Conservation (phyloP, 2,113 vertebrate genomes). For the Willisornis vidua region DNA sequence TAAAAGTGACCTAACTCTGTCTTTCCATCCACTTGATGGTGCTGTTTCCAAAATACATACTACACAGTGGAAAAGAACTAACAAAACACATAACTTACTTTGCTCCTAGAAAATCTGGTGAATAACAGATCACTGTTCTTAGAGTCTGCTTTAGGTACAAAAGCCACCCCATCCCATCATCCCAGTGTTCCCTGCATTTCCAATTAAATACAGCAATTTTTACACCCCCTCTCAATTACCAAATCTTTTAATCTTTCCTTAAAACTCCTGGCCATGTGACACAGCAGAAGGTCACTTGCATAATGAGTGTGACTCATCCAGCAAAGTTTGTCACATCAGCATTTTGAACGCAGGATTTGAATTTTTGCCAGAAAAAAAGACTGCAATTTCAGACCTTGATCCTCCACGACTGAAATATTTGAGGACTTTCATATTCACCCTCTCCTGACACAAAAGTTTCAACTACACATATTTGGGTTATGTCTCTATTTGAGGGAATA, state of each 20-base stretch:
- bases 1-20: not conserved
- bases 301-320: slow-evolving; percentile 1
- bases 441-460: not conserved
- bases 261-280: not conserved
- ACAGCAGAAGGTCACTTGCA: not conserved
- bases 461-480: not conserved
- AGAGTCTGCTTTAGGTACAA: not conserved
- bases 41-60: not conserved
- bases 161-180: not conserved
- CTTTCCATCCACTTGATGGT: not conserved
- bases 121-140: not conserved
- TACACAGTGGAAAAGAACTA: not conserved
- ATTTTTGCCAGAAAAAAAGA: not conserved
- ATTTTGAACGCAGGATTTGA: not conserved
- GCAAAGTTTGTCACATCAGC: not conserved
- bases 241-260: slow-evolving; percentile 16
- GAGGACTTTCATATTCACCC: not conserved
- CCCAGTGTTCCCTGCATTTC: not conserved
- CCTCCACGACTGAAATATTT: not conserved
- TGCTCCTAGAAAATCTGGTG: not conserved
- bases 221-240: not conserved
- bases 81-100: not conserved
- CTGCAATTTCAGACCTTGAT: not conserved
- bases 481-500: not conserved
- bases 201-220: not conserved